Conservation (phyloP, 2,113 vertebrate genomes). For the Lathamus discolor region DNA sequence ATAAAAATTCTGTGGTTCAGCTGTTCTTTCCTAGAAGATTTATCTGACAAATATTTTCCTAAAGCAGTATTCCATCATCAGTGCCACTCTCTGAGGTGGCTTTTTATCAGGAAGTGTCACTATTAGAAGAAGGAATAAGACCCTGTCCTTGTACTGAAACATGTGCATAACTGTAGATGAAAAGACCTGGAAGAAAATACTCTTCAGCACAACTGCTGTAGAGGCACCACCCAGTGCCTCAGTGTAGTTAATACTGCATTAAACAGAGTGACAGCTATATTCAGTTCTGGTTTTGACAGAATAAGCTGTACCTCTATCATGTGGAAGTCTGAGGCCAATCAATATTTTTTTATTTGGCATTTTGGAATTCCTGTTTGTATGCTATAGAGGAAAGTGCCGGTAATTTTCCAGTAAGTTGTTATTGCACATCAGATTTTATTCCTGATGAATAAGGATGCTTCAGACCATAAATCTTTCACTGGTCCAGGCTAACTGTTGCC, state of each 20-base stretch:
- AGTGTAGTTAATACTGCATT: neutral
- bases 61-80: neutral
- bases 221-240: neutral
- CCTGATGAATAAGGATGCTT: conserved; percentile 14
- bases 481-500: conserved; percentile 18
- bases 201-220: neutral
- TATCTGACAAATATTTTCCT: conserved; percentile 9
- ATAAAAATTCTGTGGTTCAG: neutral
- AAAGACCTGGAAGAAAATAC: neutral
- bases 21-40: neutral
- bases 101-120: neutral
- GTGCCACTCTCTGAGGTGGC: neutral
- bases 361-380: conserved; percentile 42
- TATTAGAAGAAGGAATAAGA: neutral
- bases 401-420: conserved; percentile 42
- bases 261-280: neutral
- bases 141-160: neutral
- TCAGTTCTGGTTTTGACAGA: neutral
- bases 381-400: neutral
- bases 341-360: neutral
- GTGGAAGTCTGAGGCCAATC: neutral
- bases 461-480: conserved; percentile 36
- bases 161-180: neutral
- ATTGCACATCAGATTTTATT: conserved; percentile 45
- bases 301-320: neutral